These are phyloP conservation scores for Stigmatopora nigra DNA, from an alignment of 2,113 vertebrate species.

Conservation along the genomic window DNA sequence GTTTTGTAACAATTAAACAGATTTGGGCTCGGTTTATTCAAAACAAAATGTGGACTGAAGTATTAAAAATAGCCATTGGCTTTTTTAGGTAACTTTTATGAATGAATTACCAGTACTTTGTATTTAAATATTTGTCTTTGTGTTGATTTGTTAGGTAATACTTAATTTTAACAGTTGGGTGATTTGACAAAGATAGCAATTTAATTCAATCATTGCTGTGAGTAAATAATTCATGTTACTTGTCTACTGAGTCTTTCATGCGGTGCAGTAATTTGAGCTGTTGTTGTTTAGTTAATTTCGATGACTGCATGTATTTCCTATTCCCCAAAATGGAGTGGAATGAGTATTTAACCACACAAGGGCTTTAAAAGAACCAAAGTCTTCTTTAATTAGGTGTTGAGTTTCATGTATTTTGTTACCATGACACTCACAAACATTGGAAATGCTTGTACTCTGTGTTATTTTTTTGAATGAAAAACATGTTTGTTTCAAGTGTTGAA, in stretches of 20 bases:
- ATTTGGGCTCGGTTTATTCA: not conserved
- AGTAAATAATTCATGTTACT: constrained; percentile 12
- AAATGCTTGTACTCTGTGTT: constrained; percentile 34
- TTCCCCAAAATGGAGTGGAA: constrained; percentile 14
- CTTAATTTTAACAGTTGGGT: not conserved
- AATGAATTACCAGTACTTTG: not conserved
- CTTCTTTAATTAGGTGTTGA: constrained; percentile 17
- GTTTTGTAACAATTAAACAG: not conserved
- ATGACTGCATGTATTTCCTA: constrained; percentile 50
- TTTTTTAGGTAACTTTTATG: not conserved
- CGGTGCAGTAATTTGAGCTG: constrained; percentile 9
- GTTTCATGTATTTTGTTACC: constrained; percentile 32
- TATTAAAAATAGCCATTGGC: not conserved
- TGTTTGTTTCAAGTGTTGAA: constrained; percentile 36
- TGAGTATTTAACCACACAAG: not conserved
- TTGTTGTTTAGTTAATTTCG: constrained; percentile 16
- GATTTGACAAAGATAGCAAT: not conserved
- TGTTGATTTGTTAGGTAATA: not conserved
- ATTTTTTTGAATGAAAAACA: constrained; percentile 39
- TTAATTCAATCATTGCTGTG: not conserved
- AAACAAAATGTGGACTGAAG: not conserved
- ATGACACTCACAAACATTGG: constrained; percentile 26
- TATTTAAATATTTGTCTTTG: not conserved
- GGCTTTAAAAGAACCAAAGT: not conserved
- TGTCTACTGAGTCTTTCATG: constrained; percentile 22